These are phyloP conservation scores for Strix uralensis DNA, from an alignment of 2,113 vertebrate genomes.

Conservation along the genomic window DNA sequence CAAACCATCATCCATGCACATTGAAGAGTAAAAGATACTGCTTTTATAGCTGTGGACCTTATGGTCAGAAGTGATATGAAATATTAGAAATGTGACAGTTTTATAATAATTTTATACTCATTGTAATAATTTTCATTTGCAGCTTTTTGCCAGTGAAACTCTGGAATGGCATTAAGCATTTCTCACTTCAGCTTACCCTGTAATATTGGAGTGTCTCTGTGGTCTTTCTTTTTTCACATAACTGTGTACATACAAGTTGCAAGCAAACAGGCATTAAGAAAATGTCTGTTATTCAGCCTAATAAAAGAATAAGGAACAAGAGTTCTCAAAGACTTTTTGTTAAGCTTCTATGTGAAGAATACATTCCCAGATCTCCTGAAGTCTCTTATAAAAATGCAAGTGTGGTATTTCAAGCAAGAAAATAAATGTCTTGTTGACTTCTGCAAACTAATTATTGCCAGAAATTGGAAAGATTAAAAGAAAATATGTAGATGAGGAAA, in stretches of 20 bases:
- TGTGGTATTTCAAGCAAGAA: not conserved
- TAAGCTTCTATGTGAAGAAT: not conserved
- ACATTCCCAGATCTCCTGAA: not conserved
- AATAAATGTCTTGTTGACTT: slow-evolving; percentile 5
- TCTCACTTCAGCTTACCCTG: slow-evolving; percentile 45
- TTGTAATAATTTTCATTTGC: slow-evolving; percentile 73
- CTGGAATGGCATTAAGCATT: slow-evolving; percentile 60
- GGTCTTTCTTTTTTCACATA: slow-evolving; percentile 36
- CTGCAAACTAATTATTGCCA: slow-evolving; percentile 4
- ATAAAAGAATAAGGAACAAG: slow-evolving; percentile 13
- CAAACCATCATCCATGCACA: slow-evolving; percentile 56
- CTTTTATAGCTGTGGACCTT: slow-evolving; percentile 77
- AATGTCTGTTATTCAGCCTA: not conserved
- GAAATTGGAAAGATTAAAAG: not conserved
- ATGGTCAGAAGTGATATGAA: slow-evolving; percentile 76
- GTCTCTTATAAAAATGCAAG: not conserved
- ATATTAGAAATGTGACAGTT: slow-evolving; percentile 76
- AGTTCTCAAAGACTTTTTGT: not conserved
- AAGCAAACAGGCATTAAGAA: slow-evolving; percentile 39
- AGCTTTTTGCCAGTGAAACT: slow-evolving; percentile 61
- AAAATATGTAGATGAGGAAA: slow-evolving; percentile 12
- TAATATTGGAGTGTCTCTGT: slow-evolving; percentile 13
- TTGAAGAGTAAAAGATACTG: slow-evolving; percentile 68
- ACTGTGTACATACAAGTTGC: not conserved
- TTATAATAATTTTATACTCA: slow-evolving; percentile 78